Conservation (phyloP, 1,140 invertebrate genomes). For the Lerema accius region DNA sequence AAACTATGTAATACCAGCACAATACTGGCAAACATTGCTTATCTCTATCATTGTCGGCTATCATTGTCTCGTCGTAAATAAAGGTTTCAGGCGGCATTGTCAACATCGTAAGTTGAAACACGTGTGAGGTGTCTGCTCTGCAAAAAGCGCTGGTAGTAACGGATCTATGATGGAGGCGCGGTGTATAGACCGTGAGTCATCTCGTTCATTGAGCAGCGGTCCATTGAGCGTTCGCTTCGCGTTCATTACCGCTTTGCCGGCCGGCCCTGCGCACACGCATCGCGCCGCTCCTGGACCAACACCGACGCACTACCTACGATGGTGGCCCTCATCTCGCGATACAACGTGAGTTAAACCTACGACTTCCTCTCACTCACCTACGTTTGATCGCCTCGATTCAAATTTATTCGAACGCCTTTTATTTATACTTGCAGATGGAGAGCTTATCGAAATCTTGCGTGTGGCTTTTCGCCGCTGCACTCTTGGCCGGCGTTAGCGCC, state of each 20-base stretch:
- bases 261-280: conserved; percentile 67
- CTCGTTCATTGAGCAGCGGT: conserved; percentile 78
- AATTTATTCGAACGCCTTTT: conserved; percentile 4
- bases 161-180: conserved; percentile 75
- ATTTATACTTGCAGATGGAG: conserved; percentile 72
- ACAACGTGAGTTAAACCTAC: conserved; percentile 73
- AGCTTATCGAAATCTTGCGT: conserved; percentile 65
- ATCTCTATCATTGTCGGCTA: conserved; percentile 26
- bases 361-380: conserved; percentile 63
- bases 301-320: conserved; percentile 71
- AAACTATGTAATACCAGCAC: conserved; percentile 15
- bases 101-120: conserved; percentile 53
- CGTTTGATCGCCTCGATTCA: conserved; percentile 43
- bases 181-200: conserved; percentile 79
- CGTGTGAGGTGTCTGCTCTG: conserved; percentile 64
- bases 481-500: conserved; percentile 65
- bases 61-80: conserved; percentile 22
- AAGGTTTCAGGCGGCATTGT: conserved; percentile 23
- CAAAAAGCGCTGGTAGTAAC: conserved; percentile 53
- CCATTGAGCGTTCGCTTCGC: conserved; percentile 73
- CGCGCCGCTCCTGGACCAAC: conserved; percentile 55
- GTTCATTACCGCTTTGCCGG: conserved; percentile 76
- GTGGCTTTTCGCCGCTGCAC: conserved; percentile 68
- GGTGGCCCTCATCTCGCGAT: conserved; percentile 63
- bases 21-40: conserved; percentile 27